Evolutionary conservation across 2,113 vertebrate species (phyloP).

Genomic region (Vireo altiloquus): DNA sequence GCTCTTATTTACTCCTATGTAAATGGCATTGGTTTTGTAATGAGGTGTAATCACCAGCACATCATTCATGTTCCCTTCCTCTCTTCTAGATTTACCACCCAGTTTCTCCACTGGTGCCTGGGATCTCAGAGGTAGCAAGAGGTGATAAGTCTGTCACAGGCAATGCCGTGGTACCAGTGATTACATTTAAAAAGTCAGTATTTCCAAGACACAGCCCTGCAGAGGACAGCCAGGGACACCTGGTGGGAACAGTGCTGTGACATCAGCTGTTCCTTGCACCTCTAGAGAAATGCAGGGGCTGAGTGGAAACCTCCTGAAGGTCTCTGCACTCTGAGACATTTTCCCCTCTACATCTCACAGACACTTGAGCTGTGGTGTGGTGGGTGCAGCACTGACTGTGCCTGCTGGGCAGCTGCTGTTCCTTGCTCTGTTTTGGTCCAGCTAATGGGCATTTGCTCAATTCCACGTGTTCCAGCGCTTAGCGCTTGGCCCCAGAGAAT

Average conservation of each 20-base stretch:
- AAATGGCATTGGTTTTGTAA: background rate
- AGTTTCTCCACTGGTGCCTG: background rate
- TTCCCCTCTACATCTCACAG: background rate
- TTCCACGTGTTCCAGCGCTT: background rate
- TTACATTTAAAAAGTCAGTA: background rate
- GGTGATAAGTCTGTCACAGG: background rate
- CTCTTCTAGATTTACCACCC: background rate
- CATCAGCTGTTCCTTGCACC: background rate
- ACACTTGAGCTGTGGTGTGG: background rate
- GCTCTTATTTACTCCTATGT: constrained; percentile 1
- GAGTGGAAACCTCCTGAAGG: background rate
- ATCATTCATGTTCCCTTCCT: background rate
- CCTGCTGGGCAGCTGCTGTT: background rate
- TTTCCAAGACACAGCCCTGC: background rate
- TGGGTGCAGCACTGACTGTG: background rate
- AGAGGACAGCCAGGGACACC: background rate
- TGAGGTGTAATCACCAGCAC: background rate
- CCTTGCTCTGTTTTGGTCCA: background rate
- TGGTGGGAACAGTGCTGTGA: background rate
- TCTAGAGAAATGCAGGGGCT: background rate
- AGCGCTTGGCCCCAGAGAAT: background rate
- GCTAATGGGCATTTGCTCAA: background rate
- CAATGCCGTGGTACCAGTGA: background rate
- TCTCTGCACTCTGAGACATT: background rate
- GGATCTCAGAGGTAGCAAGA: background rate